phyloP scores from a whole-genome alignment of 2,797 vertebrate genomes.

The Erethizon dorsatum region DNA sequence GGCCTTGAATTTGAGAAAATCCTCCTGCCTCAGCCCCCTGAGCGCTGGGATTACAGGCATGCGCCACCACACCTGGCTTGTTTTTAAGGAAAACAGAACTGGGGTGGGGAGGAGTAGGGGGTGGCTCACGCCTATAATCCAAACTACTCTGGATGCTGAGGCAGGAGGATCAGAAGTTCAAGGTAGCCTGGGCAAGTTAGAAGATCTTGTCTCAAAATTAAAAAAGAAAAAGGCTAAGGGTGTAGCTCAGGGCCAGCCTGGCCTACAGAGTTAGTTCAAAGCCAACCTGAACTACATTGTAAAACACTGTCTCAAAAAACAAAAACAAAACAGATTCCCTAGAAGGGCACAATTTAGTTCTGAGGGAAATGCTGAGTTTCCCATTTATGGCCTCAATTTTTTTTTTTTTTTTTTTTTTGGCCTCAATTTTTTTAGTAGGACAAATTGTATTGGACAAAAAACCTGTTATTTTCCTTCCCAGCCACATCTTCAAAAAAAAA shows the following conservation, averaged over 20 bases:
- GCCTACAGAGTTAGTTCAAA: not conserved
- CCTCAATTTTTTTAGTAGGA: constrained; percentile 54
- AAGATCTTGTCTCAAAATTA: not conserved
- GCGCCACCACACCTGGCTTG: not conserved
- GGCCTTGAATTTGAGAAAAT: not conserved
- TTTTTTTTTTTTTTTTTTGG: constrained; percentile 46
- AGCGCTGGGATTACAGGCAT: not conserved
- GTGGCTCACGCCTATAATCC: not conserved
- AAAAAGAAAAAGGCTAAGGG: not conserved
- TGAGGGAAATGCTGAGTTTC: constrained; percentile 42
- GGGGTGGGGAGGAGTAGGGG: not conserved
- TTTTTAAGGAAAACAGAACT: not conserved
- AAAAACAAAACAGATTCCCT: not conserved
- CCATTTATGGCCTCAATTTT: constrained; percentile 43
- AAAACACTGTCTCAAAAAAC: not conserved
- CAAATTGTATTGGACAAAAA: constrained; percentile 50
- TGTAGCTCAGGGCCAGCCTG: not conserved
- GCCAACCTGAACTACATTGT: not conserved
- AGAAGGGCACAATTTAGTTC: constrained; percentile 36
- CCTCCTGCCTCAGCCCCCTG: not conserved
- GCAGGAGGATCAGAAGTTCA: not conserved
- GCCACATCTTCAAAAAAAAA: constrained; percentile 44
- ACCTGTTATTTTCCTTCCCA: not conserved
- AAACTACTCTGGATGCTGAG: not conserved
- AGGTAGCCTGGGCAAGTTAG: not conserved